Conservation (phyloP, 1,140 invertebrate genomes). For the Sinella curviseta region DNA sequence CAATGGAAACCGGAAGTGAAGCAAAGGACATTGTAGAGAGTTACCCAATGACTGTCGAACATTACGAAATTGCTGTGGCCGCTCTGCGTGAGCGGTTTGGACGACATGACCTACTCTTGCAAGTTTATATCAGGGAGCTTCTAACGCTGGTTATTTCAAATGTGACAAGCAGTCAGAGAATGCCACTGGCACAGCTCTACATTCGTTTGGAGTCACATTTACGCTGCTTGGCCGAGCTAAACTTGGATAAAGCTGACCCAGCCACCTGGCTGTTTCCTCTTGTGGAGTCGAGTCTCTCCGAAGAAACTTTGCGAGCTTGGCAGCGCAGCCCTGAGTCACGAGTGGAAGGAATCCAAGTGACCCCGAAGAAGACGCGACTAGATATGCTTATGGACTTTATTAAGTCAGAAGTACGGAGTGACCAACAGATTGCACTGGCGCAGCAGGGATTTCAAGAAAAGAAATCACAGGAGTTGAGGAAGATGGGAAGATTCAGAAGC, state of each 20-base stretch:
- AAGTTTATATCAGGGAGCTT: background rate
- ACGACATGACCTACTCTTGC: background rate
- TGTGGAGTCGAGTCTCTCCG: background rate
- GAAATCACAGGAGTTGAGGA: background rate
- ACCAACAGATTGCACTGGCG: too few relatives aligned
- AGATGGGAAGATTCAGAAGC: background rate
- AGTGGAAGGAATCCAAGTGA: background rate
- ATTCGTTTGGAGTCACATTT: background rate
- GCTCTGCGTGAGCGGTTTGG: background rate
- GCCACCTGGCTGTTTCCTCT: background rate
- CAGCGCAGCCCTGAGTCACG: background rate
- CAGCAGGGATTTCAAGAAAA: background rate
- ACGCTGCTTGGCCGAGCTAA: background rate
- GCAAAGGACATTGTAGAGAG: background rate
- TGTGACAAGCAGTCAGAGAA: background rate
- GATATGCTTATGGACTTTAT: background rate
- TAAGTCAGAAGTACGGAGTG: too few relatives aligned
- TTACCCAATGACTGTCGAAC: background rate
- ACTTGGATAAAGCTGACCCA: constrained; percentile 4
- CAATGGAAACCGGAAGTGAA: background rate
- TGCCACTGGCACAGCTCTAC: background rate
- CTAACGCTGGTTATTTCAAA: too few relatives aligned
- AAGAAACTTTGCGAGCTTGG: background rate
- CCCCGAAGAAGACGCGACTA: background rate
- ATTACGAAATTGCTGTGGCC: background rate